Evolutionary conservation across 2,113 vertebrate genomes (phyloP).

Genomic region (Larimichthys polyactis): DNA sequence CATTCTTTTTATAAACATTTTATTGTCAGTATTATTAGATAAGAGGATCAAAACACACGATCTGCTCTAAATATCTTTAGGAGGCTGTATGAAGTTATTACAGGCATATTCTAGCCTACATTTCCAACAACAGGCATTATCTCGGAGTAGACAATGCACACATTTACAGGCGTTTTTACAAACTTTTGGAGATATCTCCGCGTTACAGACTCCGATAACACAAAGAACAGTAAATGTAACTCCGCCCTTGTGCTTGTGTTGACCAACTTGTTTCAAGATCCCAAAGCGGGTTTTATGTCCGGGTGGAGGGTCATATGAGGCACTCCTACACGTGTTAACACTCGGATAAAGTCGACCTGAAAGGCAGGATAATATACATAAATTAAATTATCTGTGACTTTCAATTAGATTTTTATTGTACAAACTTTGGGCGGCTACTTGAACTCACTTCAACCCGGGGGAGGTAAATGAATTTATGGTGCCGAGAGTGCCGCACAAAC

Average conservation of each 20-base stretch:
- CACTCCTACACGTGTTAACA: constrained; percentile 55
- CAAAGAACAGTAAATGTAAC: constrained; percentile 17
- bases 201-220: neutral
- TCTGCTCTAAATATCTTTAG: no score
- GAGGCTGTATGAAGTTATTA: no score
- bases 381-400: neutral
- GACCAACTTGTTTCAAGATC: constrained; percentile 14
- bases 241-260: constrained; percentile 50
- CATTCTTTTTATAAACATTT: neutral
- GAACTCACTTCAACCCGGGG: neutral
- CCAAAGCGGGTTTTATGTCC: constrained; percentile 34
- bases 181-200: neutral
- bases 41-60: neutral
- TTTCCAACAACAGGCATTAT: no score
- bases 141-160: neutral
- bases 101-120: neutral
- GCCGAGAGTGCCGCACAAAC: neutral
- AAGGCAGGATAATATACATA: neutral
- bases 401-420: neutral
- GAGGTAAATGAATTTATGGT: constrained; percentile 24
- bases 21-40: neutral
- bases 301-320: constrained; percentile 43
- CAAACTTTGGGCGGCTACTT: neutral
- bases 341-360: neutral
- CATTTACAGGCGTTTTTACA: neutral